Evolutionary conservation across 2,888 invertebrate genomes (phyloP).

Genomic region (Liodrosophila aerea): DNA sequence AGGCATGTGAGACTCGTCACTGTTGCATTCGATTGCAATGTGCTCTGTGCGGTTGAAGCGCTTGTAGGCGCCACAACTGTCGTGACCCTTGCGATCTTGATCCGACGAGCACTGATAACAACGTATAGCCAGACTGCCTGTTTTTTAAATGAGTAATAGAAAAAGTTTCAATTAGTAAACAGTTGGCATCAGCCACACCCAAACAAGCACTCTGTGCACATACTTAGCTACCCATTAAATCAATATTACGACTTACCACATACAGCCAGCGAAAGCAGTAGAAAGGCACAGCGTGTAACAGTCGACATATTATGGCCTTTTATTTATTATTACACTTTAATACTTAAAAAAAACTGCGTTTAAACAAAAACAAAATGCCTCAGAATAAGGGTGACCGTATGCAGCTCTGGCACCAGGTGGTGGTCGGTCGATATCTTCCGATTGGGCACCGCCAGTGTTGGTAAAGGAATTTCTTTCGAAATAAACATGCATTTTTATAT

Average conservation of each 20-base stretch:
- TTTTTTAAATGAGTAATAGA: constrained; percentile 7
- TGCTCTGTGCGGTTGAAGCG: constrained; percentile 92
- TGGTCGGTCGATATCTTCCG: constrained; percentile 20
- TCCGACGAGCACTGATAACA: constrained; percentile 97
- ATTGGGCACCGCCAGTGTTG: constrained; percentile 19
- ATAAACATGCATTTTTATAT: too few species aligned
- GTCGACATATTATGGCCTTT: constrained; percentile 30
- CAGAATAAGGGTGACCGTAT: constrained; percentile 26
- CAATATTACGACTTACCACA: constrained; percentile 40
- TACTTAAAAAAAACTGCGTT: constrained; percentile 3
- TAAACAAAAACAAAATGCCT: constrained; percentile 31
- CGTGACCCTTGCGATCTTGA: constrained; percentile 88
- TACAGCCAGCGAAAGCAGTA: constrained; percentile 47
- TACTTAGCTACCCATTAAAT: background rate
- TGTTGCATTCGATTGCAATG: constrained; percentile 95
- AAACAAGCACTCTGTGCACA: too few species aligned
- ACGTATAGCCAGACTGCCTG: constrained; percentile 86
- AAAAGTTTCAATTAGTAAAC: constrained; percentile 35
- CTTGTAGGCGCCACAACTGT: constrained; percentile 95
- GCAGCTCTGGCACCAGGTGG: constrained; percentile 10
- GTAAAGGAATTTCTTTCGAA: too few species aligned
- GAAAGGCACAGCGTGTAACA: constrained; percentile 45
- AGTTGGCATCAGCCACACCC: constrained; percentile 59
- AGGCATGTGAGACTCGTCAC: constrained; percentile 96
- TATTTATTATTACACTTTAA: constrained; percentile 5